These are phyloP conservation scores for Dinocampus coccinellae DNA, from an alignment of 2,888 invertebrate species.

Conservation along the genomic window DNA sequence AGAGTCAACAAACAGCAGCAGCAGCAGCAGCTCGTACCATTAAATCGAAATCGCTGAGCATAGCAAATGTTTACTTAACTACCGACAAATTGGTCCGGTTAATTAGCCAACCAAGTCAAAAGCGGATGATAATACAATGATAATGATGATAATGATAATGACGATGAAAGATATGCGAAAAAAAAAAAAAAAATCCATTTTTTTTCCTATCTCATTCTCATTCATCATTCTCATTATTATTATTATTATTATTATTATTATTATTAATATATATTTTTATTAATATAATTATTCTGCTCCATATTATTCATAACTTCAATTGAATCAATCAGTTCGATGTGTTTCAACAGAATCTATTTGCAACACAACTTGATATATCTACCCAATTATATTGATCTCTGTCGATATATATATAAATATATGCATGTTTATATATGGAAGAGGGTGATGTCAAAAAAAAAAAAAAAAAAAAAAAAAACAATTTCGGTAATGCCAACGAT, in stretches of 20 bases:
- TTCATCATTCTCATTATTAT: too few species aligned
- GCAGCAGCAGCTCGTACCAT: slow-evolving; percentile 31
- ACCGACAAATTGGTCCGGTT: slow-evolving; percentile 65
- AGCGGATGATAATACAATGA: slow-evolving; percentile 48
- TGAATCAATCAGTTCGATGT: background rate
- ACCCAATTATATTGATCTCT: background rate
- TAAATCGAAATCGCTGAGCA: slow-evolving; percentile 40
- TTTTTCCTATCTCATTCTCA: background rate
- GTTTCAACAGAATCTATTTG: background rate
- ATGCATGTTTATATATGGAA: background rate
- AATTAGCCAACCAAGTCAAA: slow-evolving; percentile 61
- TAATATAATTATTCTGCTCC: too few species aligned
- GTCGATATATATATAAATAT: background rate
- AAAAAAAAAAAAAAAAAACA: slow-evolving; percentile 42
- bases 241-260: too few species aligned
- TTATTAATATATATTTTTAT: too few species aligned
- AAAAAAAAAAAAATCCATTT: background rate
- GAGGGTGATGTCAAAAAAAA: slow-evolving; percentile 4
- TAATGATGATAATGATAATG: too few species aligned
- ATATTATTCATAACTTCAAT: too few species aligned
- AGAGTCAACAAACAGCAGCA: background rate
- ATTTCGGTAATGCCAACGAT: slow-evolving; percentile 49
- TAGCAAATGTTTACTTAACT: slow-evolving; percentile 62
- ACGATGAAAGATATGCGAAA: too few species aligned
- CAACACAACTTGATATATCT: background rate